A percentile compares a stretch with the other conserved stretches of the same genome.
These are phyloP conservation scores for Cheilosia soror DNA, from an alignment of 2,888 invertebrate species.

Conservation along the genomic window DNA sequence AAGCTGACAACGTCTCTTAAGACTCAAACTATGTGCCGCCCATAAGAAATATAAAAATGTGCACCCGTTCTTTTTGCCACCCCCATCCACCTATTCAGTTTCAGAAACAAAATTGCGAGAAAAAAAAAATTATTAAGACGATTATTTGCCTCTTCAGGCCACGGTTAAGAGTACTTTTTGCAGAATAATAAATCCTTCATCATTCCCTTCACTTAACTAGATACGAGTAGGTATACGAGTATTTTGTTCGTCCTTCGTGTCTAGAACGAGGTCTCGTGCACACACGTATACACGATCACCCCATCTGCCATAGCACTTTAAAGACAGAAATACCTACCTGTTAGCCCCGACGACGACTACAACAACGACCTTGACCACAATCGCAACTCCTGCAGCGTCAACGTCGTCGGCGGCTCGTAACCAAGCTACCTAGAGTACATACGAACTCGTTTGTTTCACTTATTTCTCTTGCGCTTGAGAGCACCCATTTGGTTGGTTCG, in stretches of 20 bases:
- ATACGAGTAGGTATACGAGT: background rate
- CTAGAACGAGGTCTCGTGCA: conserved; percentile 35
- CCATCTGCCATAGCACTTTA: background rate
- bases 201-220: conserved; percentile 40
- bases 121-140: conserved; percentile 14
- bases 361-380: conserved; percentile 64
- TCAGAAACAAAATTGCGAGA: background rate
- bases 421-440: conserved; percentile 29
- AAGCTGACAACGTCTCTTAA: conserved; percentile 22
- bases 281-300: background rate
- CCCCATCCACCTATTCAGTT: too few species aligned
- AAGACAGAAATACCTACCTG: conserved; percentile 44
- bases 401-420: background rate
- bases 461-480: conserved; percentile 49
- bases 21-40: conserved; percentile 2
- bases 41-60: too few species aligned
- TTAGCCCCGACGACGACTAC: conserved; percentile 22
- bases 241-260: conserved; percentile 30
- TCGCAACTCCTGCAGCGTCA: conserved; percentile 36
- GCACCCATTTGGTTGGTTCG: conserved; percentile 33
- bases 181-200: conserved; percentile 41
- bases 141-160: conserved; percentile 32
- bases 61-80: too few species aligned
- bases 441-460: conserved; percentile 59
- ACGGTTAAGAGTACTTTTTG: conserved; percentile 17